Conservation (phyloP, 2,888 invertebrate genomes). For the Andrena haemorrhoa region DNA sequence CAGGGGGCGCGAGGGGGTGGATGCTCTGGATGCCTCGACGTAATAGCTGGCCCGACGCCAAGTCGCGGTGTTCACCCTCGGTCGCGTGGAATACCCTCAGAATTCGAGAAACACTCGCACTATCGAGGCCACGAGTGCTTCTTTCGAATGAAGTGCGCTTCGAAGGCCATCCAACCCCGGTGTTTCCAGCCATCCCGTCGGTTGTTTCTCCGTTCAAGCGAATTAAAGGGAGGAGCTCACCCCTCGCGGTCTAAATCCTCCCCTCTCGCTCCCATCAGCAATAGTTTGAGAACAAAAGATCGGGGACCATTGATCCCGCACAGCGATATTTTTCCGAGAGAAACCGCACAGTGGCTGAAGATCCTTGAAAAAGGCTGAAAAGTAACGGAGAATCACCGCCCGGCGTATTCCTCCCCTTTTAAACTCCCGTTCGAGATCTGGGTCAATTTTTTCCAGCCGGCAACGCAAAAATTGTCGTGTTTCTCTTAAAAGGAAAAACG, state of each 20-base stretch:
- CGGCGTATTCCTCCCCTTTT: neutral
- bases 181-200: conserved; percentile 2
- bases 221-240: conserved; percentile 4
- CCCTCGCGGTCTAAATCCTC: neutral
- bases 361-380: neutral
- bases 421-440: neutral
- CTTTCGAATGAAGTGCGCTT: conserved; percentile 46
- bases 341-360: neutral
- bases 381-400: neutral
- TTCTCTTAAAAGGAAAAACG: conserved; percentile 10
- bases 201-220: neutral
- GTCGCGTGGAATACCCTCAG: conserved; percentile 64
- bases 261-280: neutral
- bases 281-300: conserved; percentile 1
- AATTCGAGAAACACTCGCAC: conserved; percentile 67
- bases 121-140: conserved; percentile 37
- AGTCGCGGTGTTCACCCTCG: conserved; percentile 63
- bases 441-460: conserved; percentile 7
- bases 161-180: conserved; percentile 43
- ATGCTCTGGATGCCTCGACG: conserved; percentile 64
- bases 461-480: conserved; percentile 4
- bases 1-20: conserved; percentile 32
- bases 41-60: conserved; percentile 71
- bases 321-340: neutral
- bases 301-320: neutral